Evolutionary conservation across 2,888 invertebrate species (phyloP), one percentile per base, ranked within the genome.

Genomic region (Halocaridina rubra): DNA sequence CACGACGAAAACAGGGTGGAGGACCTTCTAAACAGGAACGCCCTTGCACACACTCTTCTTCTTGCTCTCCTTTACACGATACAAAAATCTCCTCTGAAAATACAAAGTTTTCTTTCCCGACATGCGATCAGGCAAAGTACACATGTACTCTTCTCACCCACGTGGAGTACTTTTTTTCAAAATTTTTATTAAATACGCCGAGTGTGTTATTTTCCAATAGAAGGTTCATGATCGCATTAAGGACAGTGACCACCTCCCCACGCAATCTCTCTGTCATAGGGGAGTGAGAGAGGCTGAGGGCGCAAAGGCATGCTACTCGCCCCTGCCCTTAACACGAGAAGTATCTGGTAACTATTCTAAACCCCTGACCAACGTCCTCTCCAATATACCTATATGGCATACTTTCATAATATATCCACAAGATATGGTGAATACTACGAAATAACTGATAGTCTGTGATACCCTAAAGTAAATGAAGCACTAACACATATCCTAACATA

Each of bases 161-260:
- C n/a, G n/a, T n/a, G n/a, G n/a, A n/a, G n/a, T n/a, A n/a, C n/a
- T n/a, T n/a, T n/a, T n/a, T n/a, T n/a, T n/a, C n/a, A n/a, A n/a
- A n/a, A n/a, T n/a, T n/a, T n/a, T n/a, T n/a, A n/a, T n/a, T 10
- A 29, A 57, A 16, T n/a, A 59, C 29, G 29, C 13, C n/a, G 3
- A 22, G 19, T 24, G 16, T 22, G 10, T 22, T 29, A 19, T 1
- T 76, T 30, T 10, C 10, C 8, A n/a, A 16, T n/a, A 3, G 27
- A n/a, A 3, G 8, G 30, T 19, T 72, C 3, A 19, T 19, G 71
- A 19, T 16, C 1, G 10, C 71, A 8, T 53, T 1, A 33, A 30
- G 76, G 76, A 77, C 59, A 77, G 59, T 32, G 76, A 77, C 61
- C 76, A 76, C 32, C 59, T 59, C 27, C 39, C 33, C 33, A 39